Evolutionary conservation across 2,888 invertebrate species (phyloP).

Genomic region (Parapristionchus giblindavisi): DNA sequence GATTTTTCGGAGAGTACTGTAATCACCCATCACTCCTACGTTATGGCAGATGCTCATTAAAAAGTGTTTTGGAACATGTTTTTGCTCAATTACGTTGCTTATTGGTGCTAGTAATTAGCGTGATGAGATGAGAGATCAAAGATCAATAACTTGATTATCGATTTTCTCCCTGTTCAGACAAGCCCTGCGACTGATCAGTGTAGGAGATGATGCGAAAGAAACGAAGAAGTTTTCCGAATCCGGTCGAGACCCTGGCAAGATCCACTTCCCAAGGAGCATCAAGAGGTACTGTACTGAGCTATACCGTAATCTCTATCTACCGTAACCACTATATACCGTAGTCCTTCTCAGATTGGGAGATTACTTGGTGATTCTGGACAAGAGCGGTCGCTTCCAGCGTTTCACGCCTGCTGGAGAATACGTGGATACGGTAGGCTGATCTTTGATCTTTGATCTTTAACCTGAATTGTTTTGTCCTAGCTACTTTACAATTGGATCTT

Average conservation of each 20-base stretch:
- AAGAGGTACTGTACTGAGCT: constrained; percentile 41
- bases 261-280: constrained; percentile 62
- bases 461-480: not conserved
- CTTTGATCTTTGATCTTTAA: not conserved
- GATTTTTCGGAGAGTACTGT: not conserved
- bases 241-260: constrained; percentile 60
- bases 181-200: constrained; percentile 53
- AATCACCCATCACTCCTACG: not conserved
- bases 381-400: constrained; percentile 60
- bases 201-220: constrained; percentile 37
- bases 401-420: constrained; percentile 52
- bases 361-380: constrained; percentile 59
- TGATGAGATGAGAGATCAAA: no score
- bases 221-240: constrained; percentile 45
- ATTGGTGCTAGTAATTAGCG: no score
- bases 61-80: no score
- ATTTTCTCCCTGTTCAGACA: constrained; percentile 48
- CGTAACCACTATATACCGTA: not conserved
- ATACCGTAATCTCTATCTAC: not conserved
- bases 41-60: no score
- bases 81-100: no score
- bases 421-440: constrained; percentile 21
- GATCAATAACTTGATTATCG: no score
- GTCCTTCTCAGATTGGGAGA: constrained; percentile 45
- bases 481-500: no score